Base-by-base conservation (phyloP, 2,797 vertebrate species). In the Propithecus deckenii region DNA sequence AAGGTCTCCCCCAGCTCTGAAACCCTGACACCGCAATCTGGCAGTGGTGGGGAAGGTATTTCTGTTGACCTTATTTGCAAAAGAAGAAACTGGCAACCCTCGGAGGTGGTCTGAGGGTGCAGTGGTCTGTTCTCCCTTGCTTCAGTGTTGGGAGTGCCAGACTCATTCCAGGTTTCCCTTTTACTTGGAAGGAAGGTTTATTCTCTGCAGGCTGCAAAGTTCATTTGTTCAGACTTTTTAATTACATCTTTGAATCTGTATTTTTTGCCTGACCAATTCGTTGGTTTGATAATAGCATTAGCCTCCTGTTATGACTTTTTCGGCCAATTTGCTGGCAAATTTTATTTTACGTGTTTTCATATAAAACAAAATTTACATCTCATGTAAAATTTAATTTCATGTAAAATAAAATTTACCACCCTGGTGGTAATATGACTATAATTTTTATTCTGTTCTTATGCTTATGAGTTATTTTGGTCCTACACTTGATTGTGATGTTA, bases 181-280 rank as follows among this genome's bases (percentile, higher is more conserved):
- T 92, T 23, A 7, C 63, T 89, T 57, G 50, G 18, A 67, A 94
- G 78, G 69, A 92, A 79, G 30, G 5, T 7, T 6, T 35, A 89
- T 79, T 87, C 43, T 83, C 89, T 52, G 8, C 22, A 69, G 75
- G 10, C 5, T 74, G 20, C 46, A 23, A 61, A 86, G n/a, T 18
- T 57, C 63, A 74, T 75, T 86, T 84, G 28, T 84, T 80, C 18
- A 63, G 72, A 71, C 15, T 75, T 94, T 74, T 75, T 20, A 87
- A 63, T 91, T 84, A 83, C 43, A 50, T 84, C 92, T 91, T 61
- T n/a, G 50, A 88, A 59, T 67, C 30, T 84, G 7, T 55, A 22
- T 67, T 50, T 80, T 71, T 83, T 86, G 20, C 12, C 10, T 69
- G 35, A 50, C 38, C 20, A 80, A 1, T 94, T 94, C 91, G 20